phyloP scores from a whole-genome alignment of 2,888 invertebrate genomes.

The Automeris io region DNA sequence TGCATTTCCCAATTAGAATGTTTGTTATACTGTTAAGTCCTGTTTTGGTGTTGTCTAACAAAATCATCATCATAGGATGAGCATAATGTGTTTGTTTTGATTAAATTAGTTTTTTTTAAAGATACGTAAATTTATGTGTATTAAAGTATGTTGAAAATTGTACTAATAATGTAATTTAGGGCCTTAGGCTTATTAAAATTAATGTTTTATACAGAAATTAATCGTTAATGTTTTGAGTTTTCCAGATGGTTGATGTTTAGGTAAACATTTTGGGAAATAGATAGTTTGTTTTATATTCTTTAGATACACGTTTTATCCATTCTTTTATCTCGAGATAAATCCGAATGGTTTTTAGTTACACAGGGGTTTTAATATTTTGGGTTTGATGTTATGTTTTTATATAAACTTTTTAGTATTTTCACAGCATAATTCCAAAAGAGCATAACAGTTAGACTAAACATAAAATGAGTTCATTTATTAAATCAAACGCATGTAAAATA shows the following conservation, averaged over 20 bases:
- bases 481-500: constrained; percentile 28
- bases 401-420: not conserved
- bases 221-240: constrained; percentile 61
- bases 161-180: constrained; percentile 45
- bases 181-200: constrained; percentile 59
- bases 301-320: constrained; percentile 27
- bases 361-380: not conserved
- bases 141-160: constrained; percentile 47
- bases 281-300: constrained; percentile 31
- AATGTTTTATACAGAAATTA: constrained; percentile 44
- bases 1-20: constrained; percentile 61
- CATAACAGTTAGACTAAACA: constrained; percentile 47
- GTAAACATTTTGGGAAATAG: constrained; percentile 61
- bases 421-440: constrained; percentile 33
- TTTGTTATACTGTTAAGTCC: constrained; percentile 54
- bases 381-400: not conserved
- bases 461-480: constrained; percentile 32
- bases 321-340: constrained; percentile 37
- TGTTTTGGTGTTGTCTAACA: constrained; percentile 41
- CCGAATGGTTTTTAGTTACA: constrained; percentile 39
- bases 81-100: constrained; percentile 26
- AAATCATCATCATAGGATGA: constrained; percentile 25
- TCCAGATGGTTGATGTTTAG: constrained; percentile 73
- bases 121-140: constrained; percentile 22
- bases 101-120: constrained; percentile 24